Conservation (phyloP, 2,113 vertebrate genomes). For the Montifringilla adamsi region DNA sequence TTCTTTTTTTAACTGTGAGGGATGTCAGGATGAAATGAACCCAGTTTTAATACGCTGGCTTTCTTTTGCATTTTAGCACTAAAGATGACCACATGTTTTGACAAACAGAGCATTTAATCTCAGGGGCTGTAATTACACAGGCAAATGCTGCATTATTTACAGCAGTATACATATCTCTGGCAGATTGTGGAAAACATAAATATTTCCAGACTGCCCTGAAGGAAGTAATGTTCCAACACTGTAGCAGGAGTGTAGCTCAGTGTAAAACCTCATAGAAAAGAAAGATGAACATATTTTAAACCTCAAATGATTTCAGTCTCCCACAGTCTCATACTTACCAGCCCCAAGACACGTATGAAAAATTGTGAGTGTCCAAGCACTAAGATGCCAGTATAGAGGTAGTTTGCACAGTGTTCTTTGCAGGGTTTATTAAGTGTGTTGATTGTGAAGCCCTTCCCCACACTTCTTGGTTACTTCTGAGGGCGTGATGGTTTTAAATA, state of each 20-base stretch:
- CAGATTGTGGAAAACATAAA: neutral
- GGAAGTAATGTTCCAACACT: neutral
- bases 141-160: accelerated
- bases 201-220: neutral
- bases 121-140: neutral
- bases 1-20: neutral
- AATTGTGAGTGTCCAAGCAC: accelerated
- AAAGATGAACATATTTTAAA: neutral
- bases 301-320: neutral
- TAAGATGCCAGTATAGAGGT: neutral
- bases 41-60: neutral
- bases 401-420: neutral
- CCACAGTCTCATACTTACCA: neutral
- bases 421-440: accelerated
- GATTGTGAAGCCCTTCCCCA: accelerated
- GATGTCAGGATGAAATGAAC: neutral
- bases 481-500: neutral
- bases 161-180: neutral
- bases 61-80: neutral
- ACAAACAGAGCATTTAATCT: neutral
- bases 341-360: accelerated
- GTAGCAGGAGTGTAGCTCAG: neutral
- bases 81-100: neutral
- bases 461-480: neutral
- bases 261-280: neutral